A percentile compares a stretch with the other conserved stretches of the same genome.
These are phyloP conservation scores for Plutomurus gul DNA, from an alignment of 1,140 invertebrate species.

Conservation along the genomic window DNA sequence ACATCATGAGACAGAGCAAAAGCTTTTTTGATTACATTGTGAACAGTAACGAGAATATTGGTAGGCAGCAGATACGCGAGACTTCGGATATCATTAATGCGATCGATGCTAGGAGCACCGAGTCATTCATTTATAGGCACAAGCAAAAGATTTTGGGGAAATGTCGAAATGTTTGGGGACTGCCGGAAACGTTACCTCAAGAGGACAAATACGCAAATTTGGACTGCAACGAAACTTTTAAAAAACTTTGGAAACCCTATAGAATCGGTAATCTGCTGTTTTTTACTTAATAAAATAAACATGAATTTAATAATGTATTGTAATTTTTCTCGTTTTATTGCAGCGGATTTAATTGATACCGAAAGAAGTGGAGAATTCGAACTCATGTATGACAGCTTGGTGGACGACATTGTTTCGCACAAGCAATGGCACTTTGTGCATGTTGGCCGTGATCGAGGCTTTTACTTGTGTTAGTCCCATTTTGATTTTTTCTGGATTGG, in stretches of 20 bases:
- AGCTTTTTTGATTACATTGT: constrained; percentile 77
- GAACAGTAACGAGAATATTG: neutral
- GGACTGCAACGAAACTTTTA: neutral
- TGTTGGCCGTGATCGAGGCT: constrained; percentile 61
- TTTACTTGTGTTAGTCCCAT: constrained; percentile 57
- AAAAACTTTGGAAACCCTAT: neutral
- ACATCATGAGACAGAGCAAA: constrained; percentile 67
- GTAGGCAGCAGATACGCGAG: neutral
- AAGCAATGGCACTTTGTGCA: constrained; percentile 74
- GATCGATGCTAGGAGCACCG: neutral
- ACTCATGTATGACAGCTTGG: constrained; percentile 43
- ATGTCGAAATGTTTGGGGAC: neutral
- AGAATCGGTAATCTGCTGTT: neutral
- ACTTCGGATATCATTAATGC: neutral
- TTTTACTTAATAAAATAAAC: neutral
- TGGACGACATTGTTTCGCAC: constrained; percentile 54
- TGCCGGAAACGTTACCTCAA: neutral
- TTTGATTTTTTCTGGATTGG: too few species aligned
- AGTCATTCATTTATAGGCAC: neutral
- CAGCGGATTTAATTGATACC: neutral
- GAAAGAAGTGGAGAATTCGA: constrained; percentile 53
- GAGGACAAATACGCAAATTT: neutral
- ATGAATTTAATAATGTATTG: neutral
- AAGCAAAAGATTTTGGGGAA: neutral
- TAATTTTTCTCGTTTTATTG: too few species aligned